phyloP scores from a whole-genome alignment of 2,888 invertebrate species.

The Erebia ligea region DNA sequence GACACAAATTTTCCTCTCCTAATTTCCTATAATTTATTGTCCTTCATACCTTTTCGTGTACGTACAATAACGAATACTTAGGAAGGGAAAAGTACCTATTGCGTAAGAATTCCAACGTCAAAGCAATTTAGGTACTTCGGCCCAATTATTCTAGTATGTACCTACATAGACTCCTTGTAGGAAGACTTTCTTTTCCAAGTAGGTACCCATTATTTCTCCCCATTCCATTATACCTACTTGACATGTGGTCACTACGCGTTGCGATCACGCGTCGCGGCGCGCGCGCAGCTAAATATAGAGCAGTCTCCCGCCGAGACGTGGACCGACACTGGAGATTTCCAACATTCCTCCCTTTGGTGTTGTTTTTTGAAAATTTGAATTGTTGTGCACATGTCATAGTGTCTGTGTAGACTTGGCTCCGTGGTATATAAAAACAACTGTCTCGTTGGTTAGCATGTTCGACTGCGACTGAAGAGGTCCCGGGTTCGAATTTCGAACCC shows the following conservation, averaged over 20 bases:
- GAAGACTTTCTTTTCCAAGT: not conserved
- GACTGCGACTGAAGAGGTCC: too few species aligned
- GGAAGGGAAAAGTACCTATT: not conserved
- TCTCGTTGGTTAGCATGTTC: too few species aligned
- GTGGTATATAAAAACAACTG: too few species aligned
- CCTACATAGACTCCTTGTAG: too few species aligned
- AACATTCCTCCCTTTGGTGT: constrained; percentile 66
- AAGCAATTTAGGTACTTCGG: not conserved
- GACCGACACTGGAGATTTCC: constrained; percentile 57
- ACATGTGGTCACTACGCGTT: constrained; percentile 49
- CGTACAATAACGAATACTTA: too few species aligned
- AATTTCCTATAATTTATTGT: too few species aligned
- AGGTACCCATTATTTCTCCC: not conserved
- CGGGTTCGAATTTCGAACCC: too few species aligned
- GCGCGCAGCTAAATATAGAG: constrained; percentile 74
- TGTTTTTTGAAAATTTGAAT: constrained; percentile 47
- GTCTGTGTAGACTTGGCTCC: not conserved
- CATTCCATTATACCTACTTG: constrained; percentile 32
- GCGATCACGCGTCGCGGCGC: constrained; percentile 70
- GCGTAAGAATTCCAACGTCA: not conserved
- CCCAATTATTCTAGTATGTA: too few species aligned
- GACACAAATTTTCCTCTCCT: too few species aligned
- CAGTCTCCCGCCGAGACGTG: constrained; percentile 68
- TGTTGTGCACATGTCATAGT: constrained; percentile 36
- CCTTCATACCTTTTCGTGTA: too few species aligned